These are phyloP conservation scores for Malacoctenus gilli DNA, from an alignment of 2,797 vertebrate species.

Conservation along the genomic window DNA sequence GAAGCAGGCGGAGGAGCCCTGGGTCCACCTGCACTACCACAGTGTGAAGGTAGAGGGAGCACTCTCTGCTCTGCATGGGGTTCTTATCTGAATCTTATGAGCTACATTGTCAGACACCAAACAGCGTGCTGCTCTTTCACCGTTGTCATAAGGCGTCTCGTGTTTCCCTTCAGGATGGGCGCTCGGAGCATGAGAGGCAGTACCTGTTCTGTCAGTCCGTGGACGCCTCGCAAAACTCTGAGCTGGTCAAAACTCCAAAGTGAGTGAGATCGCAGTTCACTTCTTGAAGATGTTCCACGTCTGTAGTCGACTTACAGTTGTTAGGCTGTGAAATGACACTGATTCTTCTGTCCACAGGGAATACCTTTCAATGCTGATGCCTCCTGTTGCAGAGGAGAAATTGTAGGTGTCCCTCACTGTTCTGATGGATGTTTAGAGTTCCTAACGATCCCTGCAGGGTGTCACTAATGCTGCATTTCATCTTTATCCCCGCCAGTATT, in stretches of 20 bases:
- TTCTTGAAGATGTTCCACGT: not conserved
- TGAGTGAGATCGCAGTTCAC: conserved; percentile 64
- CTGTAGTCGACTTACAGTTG: too few species aligned
- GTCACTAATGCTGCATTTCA: not conserved
- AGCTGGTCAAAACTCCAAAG: conserved; percentile 95
- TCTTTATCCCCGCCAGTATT: conserved; percentile 72
- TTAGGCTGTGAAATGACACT: not conserved
- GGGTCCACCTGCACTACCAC: conserved; percentile 92
- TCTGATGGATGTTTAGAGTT: not conserved
- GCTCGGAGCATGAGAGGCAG: conserved; percentile 94
- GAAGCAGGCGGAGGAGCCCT: conserved; percentile 96
- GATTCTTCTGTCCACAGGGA: conserved; percentile 79
- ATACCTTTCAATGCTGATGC: conserved; percentile 97
- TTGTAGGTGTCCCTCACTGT: conserved; percentile 80
- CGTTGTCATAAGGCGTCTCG: not conserved
- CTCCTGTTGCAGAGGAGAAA: conserved; percentile 90
- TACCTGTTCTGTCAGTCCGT: conserved; percentile 93
- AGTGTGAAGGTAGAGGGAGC: conserved; percentile 82
- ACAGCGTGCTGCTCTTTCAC: too few species aligned
- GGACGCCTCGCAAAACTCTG: conserved; percentile 86
- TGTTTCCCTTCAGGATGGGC: conserved; percentile 84
- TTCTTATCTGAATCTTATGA: too few species aligned
- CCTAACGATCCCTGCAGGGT: not conserved
- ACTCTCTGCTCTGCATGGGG: not conserved
- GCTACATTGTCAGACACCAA: too few species aligned